Conservation (phyloP, 2,113 vertebrate genomes). For the Setophaga petechia region DNA sequence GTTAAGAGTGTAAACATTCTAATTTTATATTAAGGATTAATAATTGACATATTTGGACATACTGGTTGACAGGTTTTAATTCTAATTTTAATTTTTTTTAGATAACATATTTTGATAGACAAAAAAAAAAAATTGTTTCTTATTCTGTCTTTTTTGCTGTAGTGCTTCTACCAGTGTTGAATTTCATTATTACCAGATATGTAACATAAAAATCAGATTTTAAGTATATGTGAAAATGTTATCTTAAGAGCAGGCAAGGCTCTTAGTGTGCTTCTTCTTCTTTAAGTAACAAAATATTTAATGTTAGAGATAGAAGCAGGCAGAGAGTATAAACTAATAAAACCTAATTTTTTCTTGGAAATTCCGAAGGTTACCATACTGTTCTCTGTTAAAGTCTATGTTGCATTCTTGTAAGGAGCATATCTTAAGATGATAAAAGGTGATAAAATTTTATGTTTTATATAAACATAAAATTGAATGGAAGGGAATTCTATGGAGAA, state of each 20-base stretch:
- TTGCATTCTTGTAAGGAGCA: background rate
- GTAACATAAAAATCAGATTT: background rate
- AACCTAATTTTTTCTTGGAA: accelerated
- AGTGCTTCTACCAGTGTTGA: background rate
- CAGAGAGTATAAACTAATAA: background rate
- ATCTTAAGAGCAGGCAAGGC: background rate
- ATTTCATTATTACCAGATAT: background rate
- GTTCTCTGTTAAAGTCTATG: background rate
- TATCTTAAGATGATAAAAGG: background rate
- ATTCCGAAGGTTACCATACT: background rate
- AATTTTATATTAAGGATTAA: background rate
- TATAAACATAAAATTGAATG: background rate
- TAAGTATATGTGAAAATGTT: background rate
- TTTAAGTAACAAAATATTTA: background rate
- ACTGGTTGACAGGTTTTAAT: background rate
- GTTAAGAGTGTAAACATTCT: background rate
- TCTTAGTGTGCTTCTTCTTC: background rate
- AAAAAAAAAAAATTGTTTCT: background rate
- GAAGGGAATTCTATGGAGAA: background rate
- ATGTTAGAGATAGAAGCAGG: background rate
- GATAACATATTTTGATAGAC: background rate
- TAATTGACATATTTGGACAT: background rate
- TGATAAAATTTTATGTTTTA: background rate
- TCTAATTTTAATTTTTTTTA: background rate
- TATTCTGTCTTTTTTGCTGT: background rate